Evolutionary conservation across 2,797 vertebrate species (phyloP), one percentile per base, ranked within the genome.

Genomic region (Gymnoscopelus braueri): DNA sequence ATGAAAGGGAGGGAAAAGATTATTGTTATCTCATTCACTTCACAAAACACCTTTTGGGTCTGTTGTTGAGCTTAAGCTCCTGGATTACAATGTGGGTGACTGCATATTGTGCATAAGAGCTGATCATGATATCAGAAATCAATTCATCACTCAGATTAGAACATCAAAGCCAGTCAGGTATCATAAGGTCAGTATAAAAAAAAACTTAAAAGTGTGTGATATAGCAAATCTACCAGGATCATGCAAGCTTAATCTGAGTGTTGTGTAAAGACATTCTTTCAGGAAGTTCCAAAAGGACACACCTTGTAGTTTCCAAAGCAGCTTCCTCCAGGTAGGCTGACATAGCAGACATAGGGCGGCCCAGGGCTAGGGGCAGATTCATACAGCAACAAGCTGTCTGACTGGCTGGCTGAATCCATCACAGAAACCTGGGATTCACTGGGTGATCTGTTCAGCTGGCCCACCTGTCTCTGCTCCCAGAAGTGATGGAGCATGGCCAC

Each of bases 301-400:
- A 92, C 96, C 95, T 97, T 95, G 78, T 95, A 96, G 86, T 96
- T 98, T 13, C 96, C 96, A 78, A 97, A 98, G 79, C 96, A 97
- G 87, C 96, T 96, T 69, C 97, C 96, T 77, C 96, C 96, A 13
- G 96, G 96, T 56, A 97, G 92, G 4, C 95, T 98, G 82, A 97
- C 95, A 0, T 96, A 98, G 82, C 95, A 97, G 79, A 96, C 85
- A 65, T 93, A 95, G 0, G 96, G 95, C 1, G 95, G 95, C 6
- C 92, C 92, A 0, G 93, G 92, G 2, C 91, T 93, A 0, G 94
- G 91, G 26, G 95, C 88, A 0, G 96, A 97, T 79, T 97, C 96
- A 0, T 97, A 97, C 56, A 96, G 84, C 56, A 97, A 89, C 48
- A 95, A 71, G 4, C 92, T 93, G 71, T 95, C 95, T 12, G 91